Conservation (phyloP, 2,797 vertebrate genomes). For the Sebastes trivittatus region DNA sequence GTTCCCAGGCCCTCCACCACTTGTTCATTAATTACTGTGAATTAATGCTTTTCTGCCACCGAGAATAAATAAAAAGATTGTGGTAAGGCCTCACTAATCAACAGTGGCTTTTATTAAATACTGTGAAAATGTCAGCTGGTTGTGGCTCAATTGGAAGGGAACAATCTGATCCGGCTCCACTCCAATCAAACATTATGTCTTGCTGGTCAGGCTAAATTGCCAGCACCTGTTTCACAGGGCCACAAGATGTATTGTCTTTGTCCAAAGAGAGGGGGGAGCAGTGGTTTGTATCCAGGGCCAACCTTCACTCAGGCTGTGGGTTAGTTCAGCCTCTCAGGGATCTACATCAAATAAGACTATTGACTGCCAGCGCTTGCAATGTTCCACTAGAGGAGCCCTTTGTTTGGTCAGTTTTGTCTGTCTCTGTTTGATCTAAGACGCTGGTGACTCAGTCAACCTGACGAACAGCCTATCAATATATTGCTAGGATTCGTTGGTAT, state of each 20-base stretch:
- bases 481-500: neutral
- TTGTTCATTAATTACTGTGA: slow-evolving; percentile 81
- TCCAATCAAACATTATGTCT: slow-evolving; percentile 66
- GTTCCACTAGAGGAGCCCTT: slow-evolving; percentile 48
- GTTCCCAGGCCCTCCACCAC: slow-evolving; percentile 70
- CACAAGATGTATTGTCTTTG: slow-evolving; percentile 55
- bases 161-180: slow-evolving; percentile 59
- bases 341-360: slow-evolving; percentile 71
- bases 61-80: slow-evolving; percentile 77
- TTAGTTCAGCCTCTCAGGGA: slow-evolving; percentile 64
- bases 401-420: slow-evolving; percentile 52
- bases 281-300: slow-evolving; percentile 52
- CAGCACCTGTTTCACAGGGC: slow-evolving; percentile 59
- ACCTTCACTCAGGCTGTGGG: slow-evolving; percentile 41
- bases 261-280: slow-evolving; percentile 15
- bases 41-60: slow-evolving; percentile 78
- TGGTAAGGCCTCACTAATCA: slow-evolving; percentile 73
- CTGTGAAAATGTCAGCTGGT: slow-evolving; percentile 74
- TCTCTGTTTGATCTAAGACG: slow-evolving; percentile 20
- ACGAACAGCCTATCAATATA: slow-evolving; percentile 6
- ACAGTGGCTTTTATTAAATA: slow-evolving; percentile 80
- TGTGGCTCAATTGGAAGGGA: slow-evolving; percentile 53
- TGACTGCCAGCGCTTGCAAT: slow-evolving; percentile 52
- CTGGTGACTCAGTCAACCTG: slow-evolving; percentile 30
- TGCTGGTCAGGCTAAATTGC: slow-evolving; percentile 56